These are phyloP conservation scores for Drosophila paramelanica DNA, from an alignment of 2,888 invertebrate genomes.

Conservation along the genomic window DNA sequence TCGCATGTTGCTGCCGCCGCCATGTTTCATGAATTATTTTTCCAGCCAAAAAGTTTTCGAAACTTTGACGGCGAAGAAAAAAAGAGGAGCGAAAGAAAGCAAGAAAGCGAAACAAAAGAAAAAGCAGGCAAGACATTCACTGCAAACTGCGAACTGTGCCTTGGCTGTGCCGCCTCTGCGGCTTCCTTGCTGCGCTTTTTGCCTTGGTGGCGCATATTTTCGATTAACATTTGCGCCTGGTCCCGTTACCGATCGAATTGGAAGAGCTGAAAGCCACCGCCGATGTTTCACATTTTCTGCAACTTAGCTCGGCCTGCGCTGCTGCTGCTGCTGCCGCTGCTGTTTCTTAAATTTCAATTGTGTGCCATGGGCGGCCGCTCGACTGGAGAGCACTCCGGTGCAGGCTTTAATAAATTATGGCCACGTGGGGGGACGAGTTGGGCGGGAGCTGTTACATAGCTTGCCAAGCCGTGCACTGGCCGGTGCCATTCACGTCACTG, in stretches of 20 bases:
- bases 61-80: constrained; percentile 60
- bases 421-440: constrained; percentile 28
- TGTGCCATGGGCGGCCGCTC: constrained; percentile 65
- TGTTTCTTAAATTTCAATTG: constrained; percentile 79
- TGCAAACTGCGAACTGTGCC: constrained; percentile 25
- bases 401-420: constrained; percentile 82
- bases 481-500: constrained; percentile 69
- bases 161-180: constrained; percentile 30
- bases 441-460: constrained; percentile 12
- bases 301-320: constrained; percentile 42
- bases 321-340: constrained; percentile 10
- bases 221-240: constrained; percentile 73
- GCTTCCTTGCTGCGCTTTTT: constrained; percentile 30
- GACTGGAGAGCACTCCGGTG: constrained; percentile 75
- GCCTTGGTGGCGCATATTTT: constrained; percentile 62
- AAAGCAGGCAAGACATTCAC: constrained; percentile 56
- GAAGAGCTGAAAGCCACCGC: constrained; percentile 18
- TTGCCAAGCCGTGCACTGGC: constrained; percentile 38
- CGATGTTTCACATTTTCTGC: constrained; percentile 71
- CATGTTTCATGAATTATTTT: constrained; percentile 83
- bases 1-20: constrained; percentile 76
- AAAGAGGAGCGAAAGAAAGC: constrained; percentile 8
- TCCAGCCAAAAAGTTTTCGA: constrained; percentile 65
- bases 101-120: constrained; percentile 10
- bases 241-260: constrained; percentile 43